phyloP scores from a whole-genome alignment of 2,113 vertebrate genomes.

The Bucco capensis region DNA sequence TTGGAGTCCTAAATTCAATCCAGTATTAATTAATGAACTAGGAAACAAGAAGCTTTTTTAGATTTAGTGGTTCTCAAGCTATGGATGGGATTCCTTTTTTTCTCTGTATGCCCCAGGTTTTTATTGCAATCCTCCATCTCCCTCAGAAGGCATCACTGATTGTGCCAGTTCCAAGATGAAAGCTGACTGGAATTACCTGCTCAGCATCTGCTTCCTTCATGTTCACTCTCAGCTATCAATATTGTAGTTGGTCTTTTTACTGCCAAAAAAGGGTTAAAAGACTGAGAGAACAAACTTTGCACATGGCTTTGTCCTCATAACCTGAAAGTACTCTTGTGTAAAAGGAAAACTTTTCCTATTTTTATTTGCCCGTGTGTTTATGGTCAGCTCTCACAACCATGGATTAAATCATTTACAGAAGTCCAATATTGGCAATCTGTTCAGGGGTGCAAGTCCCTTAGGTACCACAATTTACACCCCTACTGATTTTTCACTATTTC shows the following conservation, averaged over 20 bases:
- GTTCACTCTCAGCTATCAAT: not conserved
- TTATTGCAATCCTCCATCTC: not conserved
- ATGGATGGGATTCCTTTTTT: accelerated
- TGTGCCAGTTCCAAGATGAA: not conserved
- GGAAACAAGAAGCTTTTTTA: not conserved
- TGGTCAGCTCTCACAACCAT: not conserved
- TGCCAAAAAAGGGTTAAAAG: not conserved
- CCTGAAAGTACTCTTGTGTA: not conserved
- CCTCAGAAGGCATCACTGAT: not conserved
- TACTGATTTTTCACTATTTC: not conserved
- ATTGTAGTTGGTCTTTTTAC: not conserved
- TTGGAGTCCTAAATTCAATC: not conserved
- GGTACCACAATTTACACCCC: not conserved
- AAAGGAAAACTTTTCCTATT: not conserved
- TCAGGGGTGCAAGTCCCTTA: not conserved
- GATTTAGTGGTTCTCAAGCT: not conserved
- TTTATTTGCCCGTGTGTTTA: not conserved
- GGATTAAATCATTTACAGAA: not conserved
- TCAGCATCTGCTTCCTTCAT: not conserved
- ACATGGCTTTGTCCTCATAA: not conserved
- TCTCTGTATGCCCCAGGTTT: not conserved
- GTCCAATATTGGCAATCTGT: not conserved
- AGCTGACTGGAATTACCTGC: not conserved
- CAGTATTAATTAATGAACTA: not conserved
- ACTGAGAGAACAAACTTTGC: not conserved